These are phyloP conservation scores for Tenrec ecaudatus DNA, from an alignment of 2,113 vertebrate species.

Conservation along the genomic window DNA sequence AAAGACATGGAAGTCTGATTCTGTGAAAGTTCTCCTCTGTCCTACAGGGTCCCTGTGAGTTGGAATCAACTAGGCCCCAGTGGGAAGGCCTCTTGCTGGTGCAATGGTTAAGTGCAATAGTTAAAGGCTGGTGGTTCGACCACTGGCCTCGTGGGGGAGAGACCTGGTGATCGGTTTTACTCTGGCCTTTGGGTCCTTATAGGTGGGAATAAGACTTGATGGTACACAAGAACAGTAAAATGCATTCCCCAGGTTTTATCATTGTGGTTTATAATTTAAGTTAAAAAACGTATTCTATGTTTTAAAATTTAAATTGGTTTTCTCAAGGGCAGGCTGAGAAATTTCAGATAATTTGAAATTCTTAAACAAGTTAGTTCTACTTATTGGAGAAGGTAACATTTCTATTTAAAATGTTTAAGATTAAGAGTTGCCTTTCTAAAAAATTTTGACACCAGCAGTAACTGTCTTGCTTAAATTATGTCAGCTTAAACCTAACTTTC, in stretches of 20 bases:
- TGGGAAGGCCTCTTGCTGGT: not conserved
- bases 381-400: not conserved
- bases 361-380: not conserved
- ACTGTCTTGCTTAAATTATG: not conserved
- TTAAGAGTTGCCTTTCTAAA: not conserved
- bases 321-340: not conserved
- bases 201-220: not conserved
- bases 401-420: not conserved
- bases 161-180: not conserved
- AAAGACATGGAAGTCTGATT: no score
- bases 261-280: not conserved
- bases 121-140: not conserved
- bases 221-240: not conserved
- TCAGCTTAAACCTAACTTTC: not conserved
- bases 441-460: not conserved
- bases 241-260: not conserved
- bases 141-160: not conserved
- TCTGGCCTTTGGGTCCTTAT: not conserved
- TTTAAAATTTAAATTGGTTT: slow-evolving; percentile 4
- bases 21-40: no score
- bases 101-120: not conserved
- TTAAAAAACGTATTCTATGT: not conserved
- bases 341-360: not conserved
- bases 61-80: no score
- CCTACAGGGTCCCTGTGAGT: no score